These are phyloP conservation scores for Diplodus sargus DNA, from an alignment of 2,797 vertebrate genomes.

Conservation along the genomic window DNA sequence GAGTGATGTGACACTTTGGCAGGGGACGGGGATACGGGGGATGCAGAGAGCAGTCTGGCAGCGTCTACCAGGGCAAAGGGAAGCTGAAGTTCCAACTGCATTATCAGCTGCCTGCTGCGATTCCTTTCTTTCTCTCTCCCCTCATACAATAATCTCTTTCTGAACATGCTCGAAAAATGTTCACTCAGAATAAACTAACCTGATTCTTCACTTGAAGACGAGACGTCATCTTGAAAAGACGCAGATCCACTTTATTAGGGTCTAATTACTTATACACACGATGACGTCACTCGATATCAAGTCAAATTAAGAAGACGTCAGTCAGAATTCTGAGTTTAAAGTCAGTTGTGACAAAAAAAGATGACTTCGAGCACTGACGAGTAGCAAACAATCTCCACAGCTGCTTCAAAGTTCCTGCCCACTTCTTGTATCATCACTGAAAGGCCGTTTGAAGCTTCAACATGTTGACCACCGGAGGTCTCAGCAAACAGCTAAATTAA, in stretches of 20 bases:
- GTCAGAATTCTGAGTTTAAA: no score
- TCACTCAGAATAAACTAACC: neutral
- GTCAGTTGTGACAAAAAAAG: no score
- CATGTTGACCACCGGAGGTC: neutral
- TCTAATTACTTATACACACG: neutral
- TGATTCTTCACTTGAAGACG: neutral
- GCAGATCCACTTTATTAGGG: neutral
- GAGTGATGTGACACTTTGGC: conserved; percentile 75
- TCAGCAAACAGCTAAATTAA: neutral
- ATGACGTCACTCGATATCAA: neutral
- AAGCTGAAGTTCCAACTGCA: conserved; percentile 56
- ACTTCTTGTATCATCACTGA: neutral
- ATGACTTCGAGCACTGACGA: no score
- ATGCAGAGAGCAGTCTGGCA: conserved; percentile 43
- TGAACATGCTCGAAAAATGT: conserved; percentile 5
- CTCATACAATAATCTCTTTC: conserved; percentile 43
- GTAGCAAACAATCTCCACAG: no score
- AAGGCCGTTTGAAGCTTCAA: neutral
- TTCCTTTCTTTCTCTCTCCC: conserved; percentile 30
- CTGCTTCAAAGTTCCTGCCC: neutral
- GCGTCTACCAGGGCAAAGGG: conserved; percentile 63
- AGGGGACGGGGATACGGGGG: conserved; percentile 39
- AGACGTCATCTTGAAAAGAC: neutral
- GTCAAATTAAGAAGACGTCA: neutral
- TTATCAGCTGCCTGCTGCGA: conserved; percentile 63